Evolutionary conservation across 2,888 invertebrate genomes (phyloP).

Genomic region (Tachina grossa): DNA sequence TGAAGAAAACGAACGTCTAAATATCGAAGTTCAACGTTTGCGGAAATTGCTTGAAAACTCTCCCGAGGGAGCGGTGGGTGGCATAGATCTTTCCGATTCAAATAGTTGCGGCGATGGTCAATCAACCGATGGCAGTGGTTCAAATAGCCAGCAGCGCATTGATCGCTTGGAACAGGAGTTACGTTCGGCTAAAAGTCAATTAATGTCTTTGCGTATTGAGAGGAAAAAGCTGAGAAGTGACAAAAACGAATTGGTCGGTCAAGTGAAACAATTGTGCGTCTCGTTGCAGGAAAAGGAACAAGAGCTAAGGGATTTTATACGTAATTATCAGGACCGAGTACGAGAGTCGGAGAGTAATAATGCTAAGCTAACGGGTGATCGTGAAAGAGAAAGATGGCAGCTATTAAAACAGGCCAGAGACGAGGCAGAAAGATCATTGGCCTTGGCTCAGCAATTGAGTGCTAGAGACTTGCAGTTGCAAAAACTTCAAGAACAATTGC

Average conservation of each 20-base stretch:
- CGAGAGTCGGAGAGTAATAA: slow-evolving; percentile 89
- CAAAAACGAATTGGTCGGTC: slow-evolving; percentile 95
- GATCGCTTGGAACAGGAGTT: slow-evolving; percentile 83
- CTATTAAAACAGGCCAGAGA: slow-evolving; percentile 93
- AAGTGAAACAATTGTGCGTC: slow-evolving; percentile 97
- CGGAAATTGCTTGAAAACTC: slow-evolving; percentile 84
- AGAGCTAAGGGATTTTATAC: slow-evolving; percentile 95
- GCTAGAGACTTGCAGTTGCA: slow-evolving; percentile 93
- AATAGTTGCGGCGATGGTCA: slow-evolving; percentile 83
- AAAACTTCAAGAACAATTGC: slow-evolving; percentile 92
- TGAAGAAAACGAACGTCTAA: slow-evolving; percentile 90
- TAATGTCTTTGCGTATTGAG: slow-evolving; percentile 91
- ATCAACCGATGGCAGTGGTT: slow-evolving; percentile 79
- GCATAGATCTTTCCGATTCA: slow-evolving; percentile 81
- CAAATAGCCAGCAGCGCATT: slow-evolving; percentile 81
- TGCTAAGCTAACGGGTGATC: slow-evolving; percentile 86
- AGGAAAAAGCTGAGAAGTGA: slow-evolving; percentile 95
- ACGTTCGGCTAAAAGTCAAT: slow-evolving; percentile 81
- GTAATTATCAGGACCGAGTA: slow-evolving; percentile 96
- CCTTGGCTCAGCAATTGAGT: slow-evolving; percentile 93
- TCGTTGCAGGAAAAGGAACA: slow-evolving; percentile 97
- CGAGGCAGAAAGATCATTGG: slow-evolving; percentile 93
- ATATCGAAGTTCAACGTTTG: slow-evolving; percentile 82
- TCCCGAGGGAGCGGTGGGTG: slow-evolving; percentile 85
- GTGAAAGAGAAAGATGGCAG: slow-evolving; percentile 95